These are phyloP conservation scores for Leucophenga varia DNA, from an alignment of 1,140 invertebrate genomes.

Conservation along the genomic window DNA sequence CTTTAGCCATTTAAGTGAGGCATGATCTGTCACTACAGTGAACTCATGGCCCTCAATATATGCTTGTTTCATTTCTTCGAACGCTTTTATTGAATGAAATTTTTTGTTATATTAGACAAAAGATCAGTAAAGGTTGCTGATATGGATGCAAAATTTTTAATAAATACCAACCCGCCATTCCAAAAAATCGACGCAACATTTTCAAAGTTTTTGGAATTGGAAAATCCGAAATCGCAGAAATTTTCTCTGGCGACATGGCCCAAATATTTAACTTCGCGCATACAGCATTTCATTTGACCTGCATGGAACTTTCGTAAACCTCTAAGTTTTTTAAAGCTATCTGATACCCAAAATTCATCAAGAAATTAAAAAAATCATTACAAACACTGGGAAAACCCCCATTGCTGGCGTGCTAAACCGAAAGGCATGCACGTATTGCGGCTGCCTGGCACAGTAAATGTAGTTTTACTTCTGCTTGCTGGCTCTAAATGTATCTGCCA, in stretches of 20 bases:
- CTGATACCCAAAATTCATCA: conserved; percentile 57
- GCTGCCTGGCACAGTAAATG: conserved; percentile 53
- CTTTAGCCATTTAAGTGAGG: conserved; percentile 11
- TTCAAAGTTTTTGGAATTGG: conserved; percentile 40
- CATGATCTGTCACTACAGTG: too few species aligned
- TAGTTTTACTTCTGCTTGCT: conserved; percentile 51
- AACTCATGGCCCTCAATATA: too few species aligned
- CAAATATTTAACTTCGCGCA: conserved; percentile 25
- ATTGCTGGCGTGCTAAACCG: conserved; percentile 55
- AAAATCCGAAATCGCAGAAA: conserved; percentile 44
- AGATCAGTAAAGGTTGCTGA: conserved; percentile 23
- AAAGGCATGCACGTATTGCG: conserved; percentile 56
- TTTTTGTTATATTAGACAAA: neutral
- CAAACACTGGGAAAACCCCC: conserved; percentile 19
- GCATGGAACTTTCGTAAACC: conserved; percentile 36
- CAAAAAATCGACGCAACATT: conserved; percentile 53
- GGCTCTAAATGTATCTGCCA: conserved; percentile 31
- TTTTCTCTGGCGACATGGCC: conserved; percentile 39
- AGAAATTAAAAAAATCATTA: conserved; percentile 38
- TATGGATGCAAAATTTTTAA: conserved; percentile 37
- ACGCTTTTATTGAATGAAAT: conserved; percentile 29
- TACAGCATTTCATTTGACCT: conserved; percentile 51
- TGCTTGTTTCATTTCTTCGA: conserved; percentile 28
- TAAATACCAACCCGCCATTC: conserved; percentile 54
- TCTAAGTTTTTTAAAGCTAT: conserved; percentile 48